A percentile compares a stretch with the other conserved stretches of the same genome.
Conservation (phyloP, 2,888 invertebrate genomes). For the Drosophila koepferae region DNA sequence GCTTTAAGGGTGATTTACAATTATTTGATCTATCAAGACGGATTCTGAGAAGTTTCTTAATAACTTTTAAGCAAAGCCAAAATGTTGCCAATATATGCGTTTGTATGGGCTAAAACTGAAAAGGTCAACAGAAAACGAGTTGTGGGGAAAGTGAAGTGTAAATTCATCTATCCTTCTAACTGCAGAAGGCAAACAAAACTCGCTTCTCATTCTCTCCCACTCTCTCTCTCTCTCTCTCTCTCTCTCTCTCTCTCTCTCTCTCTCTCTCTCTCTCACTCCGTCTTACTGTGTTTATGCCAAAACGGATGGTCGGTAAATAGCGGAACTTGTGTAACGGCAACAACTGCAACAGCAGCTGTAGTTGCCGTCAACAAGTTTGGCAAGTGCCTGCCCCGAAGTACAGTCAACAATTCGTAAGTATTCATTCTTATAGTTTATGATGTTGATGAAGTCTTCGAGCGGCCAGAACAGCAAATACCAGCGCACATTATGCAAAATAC, state of each 20-base stretch:
- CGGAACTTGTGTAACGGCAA: slow-evolving; percentile 38
- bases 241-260: background rate
- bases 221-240: background rate
- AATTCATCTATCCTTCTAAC: slow-evolving; percentile 26
- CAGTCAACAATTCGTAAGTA: slow-evolving; percentile 28
- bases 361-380: slow-evolving; percentile 32
- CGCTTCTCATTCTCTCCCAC: background rate
- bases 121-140: slow-evolving; percentile 26
- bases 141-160: slow-evolving; percentile 9
- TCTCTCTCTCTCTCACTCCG: too few relatives aligned
- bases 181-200: slow-evolving; percentile 3
- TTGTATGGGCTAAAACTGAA: background rate
- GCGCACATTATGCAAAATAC: slow-evolving; percentile 1
- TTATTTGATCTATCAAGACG: slow-evolving; percentile 7
- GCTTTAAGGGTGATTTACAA: background rate
- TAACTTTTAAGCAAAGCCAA: slow-evolving; percentile 11
- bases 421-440: slow-evolving; percentile 24
- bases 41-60: slow-evolving; percentile 5
- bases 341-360: slow-evolving; percentile 11
- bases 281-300: background rate
- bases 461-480: background rate
- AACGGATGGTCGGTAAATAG: slow-evolving; percentile 51
- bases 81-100: slow-evolving; percentile 11
- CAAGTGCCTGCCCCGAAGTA: slow-evolving; percentile 23
- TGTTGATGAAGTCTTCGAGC: slow-evolving; percentile 33